Evolutionary conservation across 1,140 invertebrate species (phyloP).

Genomic region (Dolichoris vasculosae): DNA sequence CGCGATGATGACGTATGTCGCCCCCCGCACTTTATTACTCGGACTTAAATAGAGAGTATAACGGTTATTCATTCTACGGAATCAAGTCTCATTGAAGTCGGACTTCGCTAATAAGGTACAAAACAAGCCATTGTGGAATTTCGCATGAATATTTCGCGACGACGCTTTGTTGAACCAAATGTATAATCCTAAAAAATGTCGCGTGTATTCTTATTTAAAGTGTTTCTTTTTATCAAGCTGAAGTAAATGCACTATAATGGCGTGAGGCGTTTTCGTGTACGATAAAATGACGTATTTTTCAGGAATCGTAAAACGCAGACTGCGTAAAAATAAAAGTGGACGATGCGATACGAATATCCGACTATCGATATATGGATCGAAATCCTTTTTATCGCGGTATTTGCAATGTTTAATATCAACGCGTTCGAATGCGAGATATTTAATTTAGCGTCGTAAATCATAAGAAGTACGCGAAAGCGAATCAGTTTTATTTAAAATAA

Average conservation of each 20-base stretch:
- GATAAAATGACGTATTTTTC: too few species aligned
- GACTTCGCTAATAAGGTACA: conserved; percentile 17
- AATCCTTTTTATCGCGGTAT: too few species aligned
- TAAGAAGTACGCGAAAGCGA: too few species aligned
- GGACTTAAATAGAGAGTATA: conserved; percentile 6
- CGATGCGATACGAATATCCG: too few species aligned
- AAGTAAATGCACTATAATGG: background rate
- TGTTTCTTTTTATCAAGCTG: background rate
- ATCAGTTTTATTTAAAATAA: too few species aligned
- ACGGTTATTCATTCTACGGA: conserved; percentile 24
- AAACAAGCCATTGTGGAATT: conserved; percentile 20
- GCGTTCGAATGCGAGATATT: too few species aligned
- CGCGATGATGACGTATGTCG: conserved; percentile 31
- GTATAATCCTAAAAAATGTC: background rate
- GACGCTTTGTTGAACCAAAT: background rate
- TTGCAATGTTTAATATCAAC: too few species aligned
- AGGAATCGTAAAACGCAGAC: too few species aligned
- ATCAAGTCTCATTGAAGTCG: background rate
- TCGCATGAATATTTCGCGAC: background rate
- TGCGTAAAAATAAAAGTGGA: too few species aligned
- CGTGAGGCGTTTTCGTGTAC: too few species aligned
- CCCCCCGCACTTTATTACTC: background rate
- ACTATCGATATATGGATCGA: too few species aligned
- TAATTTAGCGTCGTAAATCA: too few species aligned
- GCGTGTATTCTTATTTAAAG: background rate